Evolutionary conservation across 2,888 invertebrate species (phyloP).

Genomic region (Dysmachus trigonus): DNA sequence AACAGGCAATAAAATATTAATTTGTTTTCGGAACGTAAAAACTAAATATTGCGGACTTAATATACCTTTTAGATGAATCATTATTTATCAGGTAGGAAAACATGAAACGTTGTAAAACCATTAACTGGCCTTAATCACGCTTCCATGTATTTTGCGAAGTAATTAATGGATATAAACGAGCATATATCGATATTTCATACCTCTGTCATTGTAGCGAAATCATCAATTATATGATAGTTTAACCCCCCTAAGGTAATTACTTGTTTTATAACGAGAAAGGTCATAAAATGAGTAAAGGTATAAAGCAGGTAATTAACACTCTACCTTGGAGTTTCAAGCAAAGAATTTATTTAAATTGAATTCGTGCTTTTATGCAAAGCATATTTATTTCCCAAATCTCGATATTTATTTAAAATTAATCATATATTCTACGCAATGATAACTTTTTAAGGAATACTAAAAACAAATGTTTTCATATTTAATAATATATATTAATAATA

Average conservation of each 20-base stretch:
- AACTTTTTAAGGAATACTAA: too few relatives aligned
- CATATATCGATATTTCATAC: background rate
- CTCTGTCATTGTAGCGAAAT: background rate
- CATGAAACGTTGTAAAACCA: background rate
- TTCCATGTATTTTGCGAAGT: background rate
- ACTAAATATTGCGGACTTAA: too few relatives aligned
- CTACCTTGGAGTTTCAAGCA: too few relatives aligned
- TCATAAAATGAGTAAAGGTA: background rate
- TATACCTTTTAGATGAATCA: background rate
- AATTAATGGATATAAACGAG: background rate
- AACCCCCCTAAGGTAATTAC: background rate
- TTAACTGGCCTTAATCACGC: background rate
- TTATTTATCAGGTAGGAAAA: background rate
- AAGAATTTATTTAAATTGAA: too few relatives aligned
- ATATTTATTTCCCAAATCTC: too few relatives aligned
- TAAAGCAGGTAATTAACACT: background rate
- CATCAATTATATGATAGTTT: background rate
- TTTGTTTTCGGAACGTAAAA: background rate
- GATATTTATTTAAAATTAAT: too few relatives aligned
- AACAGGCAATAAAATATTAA: background rate
- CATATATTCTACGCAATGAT: too few relatives aligned
- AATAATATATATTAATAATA: too few relatives aligned
- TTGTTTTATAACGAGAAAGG: background rate
- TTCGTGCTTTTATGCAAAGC: too few relatives aligned
- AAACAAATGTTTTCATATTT: too few relatives aligned